Conservation (phyloP, 2,888 invertebrate species). For the Chydorus sphaericus region DNA sequence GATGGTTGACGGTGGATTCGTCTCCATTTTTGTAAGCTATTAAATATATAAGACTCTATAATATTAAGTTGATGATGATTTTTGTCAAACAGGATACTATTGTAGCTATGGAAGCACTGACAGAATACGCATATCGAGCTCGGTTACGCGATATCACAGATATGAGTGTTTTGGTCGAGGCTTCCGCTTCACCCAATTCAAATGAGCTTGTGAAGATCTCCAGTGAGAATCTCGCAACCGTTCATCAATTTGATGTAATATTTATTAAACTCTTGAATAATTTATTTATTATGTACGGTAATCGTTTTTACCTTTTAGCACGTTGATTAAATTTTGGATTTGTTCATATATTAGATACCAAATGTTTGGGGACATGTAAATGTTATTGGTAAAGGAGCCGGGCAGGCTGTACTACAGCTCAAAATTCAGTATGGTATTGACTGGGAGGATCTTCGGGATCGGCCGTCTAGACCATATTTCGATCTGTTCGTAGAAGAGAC, state of each 20-base stretch:
- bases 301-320: too few species aligned
- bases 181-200: constrained; percentile 24
- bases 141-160: constrained; percentile 31
- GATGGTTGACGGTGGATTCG: constrained; percentile 30
- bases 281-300: too few species aligned
- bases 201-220: constrained; percentile 22
- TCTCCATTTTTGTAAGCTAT: constrained; percentile 28
- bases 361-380: constrained; percentile 38
- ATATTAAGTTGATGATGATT: background rate
- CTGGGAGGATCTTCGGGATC: constrained; percentile 26
- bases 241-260: constrained; percentile 23
- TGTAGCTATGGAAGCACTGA: constrained; percentile 36
- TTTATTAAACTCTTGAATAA: too few species aligned
- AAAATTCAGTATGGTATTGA: constrained; percentile 34
- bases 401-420: constrained; percentile 37
- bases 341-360: constrained; percentile 26
- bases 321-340: background rate
- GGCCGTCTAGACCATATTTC: constrained; percentile 30
- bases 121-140: constrained; percentile 32
- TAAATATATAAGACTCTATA: background rate
- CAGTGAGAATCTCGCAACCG: constrained; percentile 22
- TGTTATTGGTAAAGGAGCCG: constrained; percentile 35
- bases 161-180: constrained; percentile 28
- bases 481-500: constrained; percentile 31
- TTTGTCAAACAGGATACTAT: constrained; percentile 31